Evolutionary conservation across 1,140 invertebrate species (phyloP).

Genomic region (Gryon sp.): DNA sequence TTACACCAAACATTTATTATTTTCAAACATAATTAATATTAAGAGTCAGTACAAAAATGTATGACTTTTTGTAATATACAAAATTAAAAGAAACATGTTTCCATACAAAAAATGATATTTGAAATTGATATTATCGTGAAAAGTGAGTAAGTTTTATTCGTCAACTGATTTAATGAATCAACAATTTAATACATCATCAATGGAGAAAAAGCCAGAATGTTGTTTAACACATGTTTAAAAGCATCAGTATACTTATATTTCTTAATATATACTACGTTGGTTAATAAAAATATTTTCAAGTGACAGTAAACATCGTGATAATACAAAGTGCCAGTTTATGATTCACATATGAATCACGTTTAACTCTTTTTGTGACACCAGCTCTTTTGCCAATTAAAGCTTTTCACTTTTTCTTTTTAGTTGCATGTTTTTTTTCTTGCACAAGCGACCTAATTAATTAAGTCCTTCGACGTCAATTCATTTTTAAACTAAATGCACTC

Average conservation of each 20-base stretch:
- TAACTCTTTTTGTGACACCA: constrained; percentile 20
- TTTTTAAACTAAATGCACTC: constrained; percentile 16
- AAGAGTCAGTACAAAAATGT: no score
- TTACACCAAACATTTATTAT: no score
- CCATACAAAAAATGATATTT: no score
- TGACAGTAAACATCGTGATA: constrained; percentile 20
- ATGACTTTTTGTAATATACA: no score
- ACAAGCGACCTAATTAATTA: constrained; percentile 51
- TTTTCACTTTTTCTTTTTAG: constrained; percentile 32
- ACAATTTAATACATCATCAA: no score
- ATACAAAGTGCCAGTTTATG: constrained; percentile 24
- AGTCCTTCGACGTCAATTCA: constrained; percentile 48
- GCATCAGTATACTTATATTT: no score
- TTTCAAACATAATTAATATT: no score
- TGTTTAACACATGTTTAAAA: no score
- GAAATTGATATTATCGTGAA: no score
- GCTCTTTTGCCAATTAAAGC: constrained; percentile 41
- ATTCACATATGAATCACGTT: constrained; percentile 34
- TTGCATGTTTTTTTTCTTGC: constrained; percentile 6
- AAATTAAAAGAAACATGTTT: no score
- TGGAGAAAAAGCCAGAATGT: not conserved
- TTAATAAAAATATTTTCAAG: constrained; percentile 12
- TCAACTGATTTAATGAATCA: no score
- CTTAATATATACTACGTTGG: not conserved
- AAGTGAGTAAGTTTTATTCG: no score